Conservation (phyloP, 2,113 vertebrate genomes). For the Poeciliopsis turrubarensis region DNA sequence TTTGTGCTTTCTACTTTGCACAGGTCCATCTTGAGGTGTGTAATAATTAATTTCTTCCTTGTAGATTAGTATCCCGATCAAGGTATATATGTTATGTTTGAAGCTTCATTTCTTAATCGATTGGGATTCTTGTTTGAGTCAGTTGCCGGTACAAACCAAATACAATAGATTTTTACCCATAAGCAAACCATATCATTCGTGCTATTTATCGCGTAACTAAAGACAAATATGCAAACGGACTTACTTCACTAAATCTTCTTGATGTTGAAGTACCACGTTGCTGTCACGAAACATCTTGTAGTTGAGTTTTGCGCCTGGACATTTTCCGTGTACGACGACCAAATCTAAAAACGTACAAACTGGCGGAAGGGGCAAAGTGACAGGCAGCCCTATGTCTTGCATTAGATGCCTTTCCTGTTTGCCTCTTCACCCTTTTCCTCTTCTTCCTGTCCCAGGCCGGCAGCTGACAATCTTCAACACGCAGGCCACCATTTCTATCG, state of each 20-base stretch:
- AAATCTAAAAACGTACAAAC: neutral
- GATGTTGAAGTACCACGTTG: too few relatives aligned
- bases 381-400: neutral
- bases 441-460: conserved; percentile 80
- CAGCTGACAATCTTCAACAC: conserved; percentile 99
- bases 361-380: neutral
- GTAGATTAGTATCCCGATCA: neutral
- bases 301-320: neutral
- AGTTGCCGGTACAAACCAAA: neutral
- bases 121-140: neutral
- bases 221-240: too few relatives aligned
- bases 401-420: neutral
- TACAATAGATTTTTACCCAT: too few relatives aligned
- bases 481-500: conserved; percentile 97
- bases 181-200: too few relatives aligned
- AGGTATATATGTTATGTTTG: neutral
- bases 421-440: neutral
- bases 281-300: neutral
- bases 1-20: neutral
- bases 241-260: too few relatives aligned
- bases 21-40: neutral
- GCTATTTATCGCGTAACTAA: too few relatives aligned
- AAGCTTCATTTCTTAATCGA: neutral
- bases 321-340: neutral
- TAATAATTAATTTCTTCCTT: neutral